Evolutionary conservation across 2,888 invertebrate genomes (phyloP).

Genomic region (Drosophila incognita): DNA sequence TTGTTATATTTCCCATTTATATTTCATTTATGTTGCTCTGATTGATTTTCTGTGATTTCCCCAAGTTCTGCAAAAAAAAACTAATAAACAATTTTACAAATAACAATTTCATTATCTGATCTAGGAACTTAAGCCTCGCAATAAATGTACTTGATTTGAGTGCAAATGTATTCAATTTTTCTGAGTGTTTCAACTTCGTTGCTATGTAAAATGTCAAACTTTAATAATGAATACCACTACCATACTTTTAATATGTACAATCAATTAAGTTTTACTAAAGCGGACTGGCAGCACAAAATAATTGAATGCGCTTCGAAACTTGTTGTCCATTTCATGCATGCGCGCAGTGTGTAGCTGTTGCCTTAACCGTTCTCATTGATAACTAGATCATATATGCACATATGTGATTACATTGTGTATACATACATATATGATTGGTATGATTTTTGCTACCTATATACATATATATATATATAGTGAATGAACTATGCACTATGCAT

Average conservation of each 20-base stretch:
- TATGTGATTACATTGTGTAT: slow-evolving; percentile 9
- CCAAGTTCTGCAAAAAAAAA: too few species aligned
- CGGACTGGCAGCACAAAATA: slow-evolving; percentile 10
- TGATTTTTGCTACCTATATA: slow-evolving; percentile 8
- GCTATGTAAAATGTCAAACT: background rate
- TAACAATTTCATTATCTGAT: background rate
- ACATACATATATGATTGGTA: slow-evolving; percentile 10
- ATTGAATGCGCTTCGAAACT: slow-evolving; percentile 1
- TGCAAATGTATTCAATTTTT: background rate
- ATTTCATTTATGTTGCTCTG: too few species aligned
- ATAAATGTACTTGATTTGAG: background rate
- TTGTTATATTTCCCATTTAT: background rate
- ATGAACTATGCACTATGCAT: background rate
- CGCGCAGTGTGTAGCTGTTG: slow-evolving; percentile 19
- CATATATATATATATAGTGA: background rate
- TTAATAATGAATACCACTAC: background rate
- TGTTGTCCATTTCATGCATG: slow-evolving; percentile 1
- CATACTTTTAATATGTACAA: background rate
- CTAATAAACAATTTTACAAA: too few species aligned
- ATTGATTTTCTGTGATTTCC: too few species aligned
- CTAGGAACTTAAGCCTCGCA: background rate
- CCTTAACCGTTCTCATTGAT: slow-evolving; percentile 20
- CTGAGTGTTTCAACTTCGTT: background rate
- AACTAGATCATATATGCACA: slow-evolving; percentile 8
- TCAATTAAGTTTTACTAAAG: background rate